phyloP scores from a whole-genome alignment of 2,797 vertebrate genomes.

The Hypotaenidia okinawae region DNA sequence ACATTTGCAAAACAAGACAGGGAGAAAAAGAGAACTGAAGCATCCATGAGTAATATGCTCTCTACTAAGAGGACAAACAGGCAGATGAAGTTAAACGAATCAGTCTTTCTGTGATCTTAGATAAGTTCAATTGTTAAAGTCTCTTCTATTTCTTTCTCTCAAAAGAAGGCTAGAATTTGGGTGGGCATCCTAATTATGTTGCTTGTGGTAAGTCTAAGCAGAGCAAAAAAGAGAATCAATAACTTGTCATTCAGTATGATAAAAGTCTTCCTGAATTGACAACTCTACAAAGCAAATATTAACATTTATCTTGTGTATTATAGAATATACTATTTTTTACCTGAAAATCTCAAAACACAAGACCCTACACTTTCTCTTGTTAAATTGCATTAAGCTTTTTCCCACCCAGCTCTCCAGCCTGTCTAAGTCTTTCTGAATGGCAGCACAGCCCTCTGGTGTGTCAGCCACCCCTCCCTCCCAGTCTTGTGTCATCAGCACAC shows the following conservation, averaged over 20 bases:
- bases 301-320: neutral
- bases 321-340: neutral
- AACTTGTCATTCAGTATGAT: neutral
- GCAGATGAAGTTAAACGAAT: neutral
- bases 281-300: neutral
- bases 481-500: too few species aligned
- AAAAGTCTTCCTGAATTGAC: neutral
- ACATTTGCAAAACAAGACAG: neutral
- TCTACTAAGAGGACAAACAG: neutral
- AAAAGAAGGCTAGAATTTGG: neutral
- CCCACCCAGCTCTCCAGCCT: too few species aligned
- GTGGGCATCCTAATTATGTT: neutral
- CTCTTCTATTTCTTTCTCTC: neutral
- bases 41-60: neutral
- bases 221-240: neutral
- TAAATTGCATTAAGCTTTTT: too few species aligned
- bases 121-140: neutral
- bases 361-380: too few species aligned
- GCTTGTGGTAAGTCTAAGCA: neutral
- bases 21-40: neutral
- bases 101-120: neutral
- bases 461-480: too few species aligned
- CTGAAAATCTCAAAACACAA: neutral
- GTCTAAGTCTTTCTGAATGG: too few species aligned
- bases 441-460: too few species aligned